These are phyloP conservation scores for Rhabdomys dilectus DNA, from an alignment of 2,113 vertebrate species.

Conservation along the genomic window DNA sequence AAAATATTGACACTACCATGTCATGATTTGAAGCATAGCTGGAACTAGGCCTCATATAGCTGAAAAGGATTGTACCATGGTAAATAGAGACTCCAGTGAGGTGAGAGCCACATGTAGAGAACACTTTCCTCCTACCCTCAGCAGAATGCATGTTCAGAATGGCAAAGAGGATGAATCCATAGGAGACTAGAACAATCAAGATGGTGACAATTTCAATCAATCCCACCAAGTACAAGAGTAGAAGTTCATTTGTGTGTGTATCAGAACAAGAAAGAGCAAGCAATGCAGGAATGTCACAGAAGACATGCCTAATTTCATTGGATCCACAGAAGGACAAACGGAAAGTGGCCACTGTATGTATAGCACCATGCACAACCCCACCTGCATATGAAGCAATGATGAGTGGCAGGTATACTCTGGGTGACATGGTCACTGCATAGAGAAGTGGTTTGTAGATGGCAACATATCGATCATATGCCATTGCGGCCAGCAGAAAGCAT, in stretches of 20 bases:
- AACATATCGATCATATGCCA: conserved; percentile 1
- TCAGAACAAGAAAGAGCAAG: conserved; percentile 20
- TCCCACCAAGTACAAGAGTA: neutral
- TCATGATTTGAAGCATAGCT: conserved; percentile 42
- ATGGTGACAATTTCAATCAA: neutral
- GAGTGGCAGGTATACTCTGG: neutral
- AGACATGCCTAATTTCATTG: neutral
- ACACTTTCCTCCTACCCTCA: neutral
- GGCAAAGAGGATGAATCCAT: neutral
- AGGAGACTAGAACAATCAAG: neutral
- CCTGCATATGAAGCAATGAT: neutral
- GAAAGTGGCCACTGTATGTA: neutral
- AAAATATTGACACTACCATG: conserved; percentile 40
- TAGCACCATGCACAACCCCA: neutral
- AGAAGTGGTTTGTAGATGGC: neutral
- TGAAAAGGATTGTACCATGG: conserved; percentile 65
- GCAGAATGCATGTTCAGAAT: neutral
- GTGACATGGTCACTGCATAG: neutral
- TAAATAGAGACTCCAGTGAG: conserved; percentile 65
- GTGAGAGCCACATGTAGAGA: conserved; percentile 45
- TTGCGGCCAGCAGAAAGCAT: neutral
- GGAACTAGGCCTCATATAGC: conserved; percentile 60
- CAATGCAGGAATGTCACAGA: neutral
- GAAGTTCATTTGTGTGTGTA: neutral
- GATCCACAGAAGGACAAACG: neutral